These are phyloP conservation scores for Tapirus terrestris DNA, from an alignment of 2,113 vertebrate genomes.

Conservation along the genomic window DNA sequence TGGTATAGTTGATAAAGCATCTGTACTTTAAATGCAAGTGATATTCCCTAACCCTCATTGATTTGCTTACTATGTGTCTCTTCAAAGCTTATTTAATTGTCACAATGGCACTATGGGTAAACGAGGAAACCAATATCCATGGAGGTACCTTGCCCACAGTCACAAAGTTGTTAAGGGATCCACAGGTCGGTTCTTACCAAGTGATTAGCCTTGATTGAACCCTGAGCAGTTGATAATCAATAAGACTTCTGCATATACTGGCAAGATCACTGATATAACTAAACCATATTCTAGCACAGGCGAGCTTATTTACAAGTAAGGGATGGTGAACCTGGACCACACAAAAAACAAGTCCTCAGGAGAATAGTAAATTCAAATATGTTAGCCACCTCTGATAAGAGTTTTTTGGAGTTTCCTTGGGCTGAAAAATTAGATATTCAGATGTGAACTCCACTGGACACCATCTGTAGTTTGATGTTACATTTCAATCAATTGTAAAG, in stretches of 20 bases:
- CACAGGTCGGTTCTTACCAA: background rate
- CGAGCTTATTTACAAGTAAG: background rate
- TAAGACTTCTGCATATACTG: background rate
- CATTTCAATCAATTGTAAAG: background rate
- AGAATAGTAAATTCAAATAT: slow-evolving; percentile 25
- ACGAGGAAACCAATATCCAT: background rate
- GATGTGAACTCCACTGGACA: background rate
- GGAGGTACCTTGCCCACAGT: background rate
- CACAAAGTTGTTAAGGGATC: background rate
- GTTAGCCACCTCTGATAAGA: background rate
- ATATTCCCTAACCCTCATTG: background rate
- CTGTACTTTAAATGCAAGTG: background rate
- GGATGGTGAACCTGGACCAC: background rate
- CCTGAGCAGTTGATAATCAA: background rate
- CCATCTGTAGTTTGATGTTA: background rate
- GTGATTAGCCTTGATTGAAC: background rate
- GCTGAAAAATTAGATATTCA: slow-evolving; percentile 29
- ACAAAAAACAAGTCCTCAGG: background rate
- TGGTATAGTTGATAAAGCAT: background rate
- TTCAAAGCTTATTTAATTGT: background rate
- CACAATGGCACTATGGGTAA: background rate
- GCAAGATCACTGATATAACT: background rate
- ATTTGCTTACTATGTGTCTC: background rate
- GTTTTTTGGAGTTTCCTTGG: background rate
- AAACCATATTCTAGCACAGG: background rate